phyloP scores from a whole-genome alignment of 2,797 vertebrate species.

The Xenopus petersii region DNA sequence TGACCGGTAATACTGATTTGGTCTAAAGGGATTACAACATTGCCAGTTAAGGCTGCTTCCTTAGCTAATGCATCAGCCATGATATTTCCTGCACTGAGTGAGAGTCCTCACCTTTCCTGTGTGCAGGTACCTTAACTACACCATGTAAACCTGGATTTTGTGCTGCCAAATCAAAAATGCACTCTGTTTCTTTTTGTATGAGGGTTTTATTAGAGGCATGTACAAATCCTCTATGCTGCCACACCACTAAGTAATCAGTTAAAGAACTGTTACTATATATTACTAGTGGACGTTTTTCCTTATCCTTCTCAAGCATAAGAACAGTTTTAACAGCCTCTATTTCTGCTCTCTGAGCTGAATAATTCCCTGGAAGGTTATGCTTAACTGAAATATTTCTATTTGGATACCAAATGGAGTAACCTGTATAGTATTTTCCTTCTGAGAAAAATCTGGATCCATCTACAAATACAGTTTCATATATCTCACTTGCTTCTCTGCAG shows the following conservation, averaged over 20 bases:
- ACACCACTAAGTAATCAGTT: not conserved
- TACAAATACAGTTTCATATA: not conserved
- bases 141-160: not conserved
- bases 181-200: not conserved
- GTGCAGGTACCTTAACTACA: too few relatives aligned
- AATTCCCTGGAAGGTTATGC: not conserved
- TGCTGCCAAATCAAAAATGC: not conserved
- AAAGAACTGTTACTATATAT: slow-evolving; percentile 2
- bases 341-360: slow-evolving; percentile 2
- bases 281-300: not conserved
- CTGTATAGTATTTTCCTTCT: not conserved
- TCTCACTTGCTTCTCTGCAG: not conserved
- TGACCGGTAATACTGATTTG: too few relatives aligned
- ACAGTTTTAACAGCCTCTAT: not conserved
- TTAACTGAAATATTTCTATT: not conserved
- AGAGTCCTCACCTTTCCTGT: not conserved
- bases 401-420: not conserved
- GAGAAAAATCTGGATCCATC: not conserved
- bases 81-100: not conserved
- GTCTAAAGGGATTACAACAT: too few relatives aligned
- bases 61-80: not conserved
- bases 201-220: not conserved
- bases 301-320: not conserved
- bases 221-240: not conserved
- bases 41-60: not conserved